A percentile compares a stretch with the other conserved stretches of the same genome.
Conservation (phyloP, 2,113 vertebrate genomes). For the Ifrita kowaldi region DNA sequence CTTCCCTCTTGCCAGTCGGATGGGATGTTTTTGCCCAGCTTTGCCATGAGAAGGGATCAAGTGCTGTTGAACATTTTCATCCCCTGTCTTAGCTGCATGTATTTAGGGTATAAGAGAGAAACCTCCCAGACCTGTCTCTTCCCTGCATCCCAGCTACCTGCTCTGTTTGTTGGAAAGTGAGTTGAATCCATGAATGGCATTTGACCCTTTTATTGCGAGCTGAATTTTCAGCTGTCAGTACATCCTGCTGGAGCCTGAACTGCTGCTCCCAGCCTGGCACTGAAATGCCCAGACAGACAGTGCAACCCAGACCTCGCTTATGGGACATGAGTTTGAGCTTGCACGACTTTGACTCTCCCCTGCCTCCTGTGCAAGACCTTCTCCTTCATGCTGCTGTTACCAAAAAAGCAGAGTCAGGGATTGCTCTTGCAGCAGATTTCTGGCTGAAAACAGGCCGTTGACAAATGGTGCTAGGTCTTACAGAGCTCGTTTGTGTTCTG, state of each 20-base stretch:
- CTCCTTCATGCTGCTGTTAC: not conserved
- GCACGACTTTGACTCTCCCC: not conserved
- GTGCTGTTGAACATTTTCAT: not conserved
- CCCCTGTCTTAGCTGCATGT: not conserved
- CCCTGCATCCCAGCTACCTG: not conserved
- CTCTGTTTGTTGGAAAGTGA: not conserved
- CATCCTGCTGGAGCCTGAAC: not conserved
- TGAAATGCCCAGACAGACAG: not conserved
- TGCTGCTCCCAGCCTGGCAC: not conserved
- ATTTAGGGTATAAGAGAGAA: not conserved
- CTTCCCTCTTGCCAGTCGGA: not conserved
- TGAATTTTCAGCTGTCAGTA: not conserved
- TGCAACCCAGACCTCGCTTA: accelerated
- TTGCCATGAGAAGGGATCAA: not conserved
- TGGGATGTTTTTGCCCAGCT: not conserved
- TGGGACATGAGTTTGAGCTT: not conserved
- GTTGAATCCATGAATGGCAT: not conserved
- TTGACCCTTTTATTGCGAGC: not conserved
- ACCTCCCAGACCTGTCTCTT: not conserved
- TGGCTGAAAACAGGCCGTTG: not conserved
- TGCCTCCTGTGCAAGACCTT: not conserved
- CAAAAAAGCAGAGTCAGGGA: not conserved
- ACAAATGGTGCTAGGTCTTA: not conserved
- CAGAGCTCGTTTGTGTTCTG: not conserved
- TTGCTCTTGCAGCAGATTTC: not conserved